phyloP scores from a whole-genome alignment of 1,140 invertebrate genomes.

The Eubasilissa regina region DNA sequence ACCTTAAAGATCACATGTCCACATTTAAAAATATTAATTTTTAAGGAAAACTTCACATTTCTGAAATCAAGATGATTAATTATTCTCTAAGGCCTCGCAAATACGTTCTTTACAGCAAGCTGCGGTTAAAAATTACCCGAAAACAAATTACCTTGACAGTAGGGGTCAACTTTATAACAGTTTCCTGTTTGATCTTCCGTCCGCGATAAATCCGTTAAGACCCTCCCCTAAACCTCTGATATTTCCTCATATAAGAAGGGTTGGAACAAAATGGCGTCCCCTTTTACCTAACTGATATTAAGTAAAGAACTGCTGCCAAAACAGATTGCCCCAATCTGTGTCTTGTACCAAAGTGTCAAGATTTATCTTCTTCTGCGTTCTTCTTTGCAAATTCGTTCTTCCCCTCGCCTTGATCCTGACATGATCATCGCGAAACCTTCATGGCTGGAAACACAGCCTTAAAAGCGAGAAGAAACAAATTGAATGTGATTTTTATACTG shows the following conservation, averaged over 20 bases:
- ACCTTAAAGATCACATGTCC: no score
- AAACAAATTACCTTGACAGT: constrained; percentile 22
- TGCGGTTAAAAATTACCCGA: constrained; percentile 5
- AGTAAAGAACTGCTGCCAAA: constrained; percentile 31
- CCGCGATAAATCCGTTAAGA: constrained; percentile 12
- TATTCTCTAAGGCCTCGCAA: no score
- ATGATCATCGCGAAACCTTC: not conserved
- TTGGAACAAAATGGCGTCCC: not conserved
- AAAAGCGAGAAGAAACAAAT: constrained; percentile 10
- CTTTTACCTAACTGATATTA: constrained; percentile 36
- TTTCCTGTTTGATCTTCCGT: constrained; percentile 22
- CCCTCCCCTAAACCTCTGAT: constrained; percentile 17
- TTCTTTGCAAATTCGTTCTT: constrained; percentile 14
- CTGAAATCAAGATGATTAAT: no score
- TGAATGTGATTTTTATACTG: constrained; percentile 9
- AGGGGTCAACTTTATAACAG: constrained; percentile 18
- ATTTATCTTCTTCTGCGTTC: constrained; percentile 27
- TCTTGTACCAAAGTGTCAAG: constrained; percentile 39
- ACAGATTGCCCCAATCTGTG: constrained; percentile 39
- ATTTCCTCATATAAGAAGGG: constrained; percentile 1
- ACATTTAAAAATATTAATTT: no score
- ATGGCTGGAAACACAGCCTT: not conserved
- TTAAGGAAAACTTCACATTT: no score
- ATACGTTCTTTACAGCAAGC: not conserved
- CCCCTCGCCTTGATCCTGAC: not conserved